Evolutionary conservation across 2,888 invertebrate species (phyloP).

Genomic region (Rotaria magnacalcarata): DNA sequence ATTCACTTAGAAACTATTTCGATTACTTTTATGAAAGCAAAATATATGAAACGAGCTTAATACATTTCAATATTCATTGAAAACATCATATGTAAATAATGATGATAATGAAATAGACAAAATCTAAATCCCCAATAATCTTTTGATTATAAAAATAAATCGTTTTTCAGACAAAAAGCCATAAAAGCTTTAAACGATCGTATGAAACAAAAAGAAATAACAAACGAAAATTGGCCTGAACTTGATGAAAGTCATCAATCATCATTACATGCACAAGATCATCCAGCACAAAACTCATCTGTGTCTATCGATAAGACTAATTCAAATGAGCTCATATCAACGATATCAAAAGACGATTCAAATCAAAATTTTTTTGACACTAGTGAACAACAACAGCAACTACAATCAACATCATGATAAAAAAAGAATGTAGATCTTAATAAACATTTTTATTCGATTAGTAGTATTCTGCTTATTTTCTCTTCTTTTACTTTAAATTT

Average conservation of each 20-base stretch:
- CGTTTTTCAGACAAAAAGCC: constrained; percentile 72
- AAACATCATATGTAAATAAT: too few relatives aligned
- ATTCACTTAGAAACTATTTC: too few relatives aligned
- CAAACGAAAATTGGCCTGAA: neutral
- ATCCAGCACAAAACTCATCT: neutral
- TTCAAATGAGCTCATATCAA: neutral
- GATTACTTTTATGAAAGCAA: too few relatives aligned
- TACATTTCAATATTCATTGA: too few relatives aligned
- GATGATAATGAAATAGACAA: too few relatives aligned
- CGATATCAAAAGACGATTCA: neutral
- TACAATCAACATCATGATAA: neutral
- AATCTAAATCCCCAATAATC: too few relatives aligned
- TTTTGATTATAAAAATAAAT: too few relatives aligned
- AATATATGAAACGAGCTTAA: too few relatives aligned
- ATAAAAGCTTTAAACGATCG: constrained; percentile 86
- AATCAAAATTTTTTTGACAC: neutral
- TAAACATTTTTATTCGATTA: neutral
- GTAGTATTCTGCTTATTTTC: neutral
- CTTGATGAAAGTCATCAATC: neutral
- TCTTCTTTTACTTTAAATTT: neutral
- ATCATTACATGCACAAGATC: neutral
- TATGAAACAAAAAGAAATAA: constrained; percentile 58
- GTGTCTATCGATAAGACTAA: neutral
- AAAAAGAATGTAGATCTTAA: neutral
- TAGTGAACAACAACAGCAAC: neutral